Percentiles rank a stretch among this genome's conserved stretches.
Evolutionary conservation across 2,113 vertebrate genomes (phyloP).

Genomic region (Struthio camelus): DNA sequence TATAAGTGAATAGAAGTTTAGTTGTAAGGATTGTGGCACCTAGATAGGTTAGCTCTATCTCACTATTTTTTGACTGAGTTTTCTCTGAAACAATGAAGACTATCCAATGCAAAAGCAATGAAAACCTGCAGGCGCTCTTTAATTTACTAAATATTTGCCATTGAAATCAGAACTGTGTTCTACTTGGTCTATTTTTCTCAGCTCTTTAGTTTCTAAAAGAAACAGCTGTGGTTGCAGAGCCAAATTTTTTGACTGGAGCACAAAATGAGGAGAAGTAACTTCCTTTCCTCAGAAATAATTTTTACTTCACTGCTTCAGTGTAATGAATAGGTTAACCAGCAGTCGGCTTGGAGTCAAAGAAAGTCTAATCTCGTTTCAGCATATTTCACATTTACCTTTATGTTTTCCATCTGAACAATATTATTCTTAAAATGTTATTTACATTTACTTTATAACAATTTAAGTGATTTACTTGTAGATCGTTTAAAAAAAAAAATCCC

Average conservation of each 20-base stretch:
- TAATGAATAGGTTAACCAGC: not conserved
- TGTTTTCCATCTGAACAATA: not conserved
- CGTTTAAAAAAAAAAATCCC: not conserved
- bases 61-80: not conserved
- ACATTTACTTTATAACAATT: not conserved
- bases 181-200: not conserved
- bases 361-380: not conserved
- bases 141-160: slow-evolving; percentile 5
- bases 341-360: slow-evolving; percentile 16
- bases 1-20: not conserved
- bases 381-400: not conserved
- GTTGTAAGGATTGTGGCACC: not conserved
- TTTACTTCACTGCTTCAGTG: not conserved
- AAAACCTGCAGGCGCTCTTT: not conserved
- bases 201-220: slow-evolving; percentile 2
- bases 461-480: not conserved
- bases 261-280: not conserved
- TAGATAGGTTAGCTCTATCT: not conserved
- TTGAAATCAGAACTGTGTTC: slow-evolving; percentile 20
- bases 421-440: not conserved
- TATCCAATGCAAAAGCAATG: not conserved
- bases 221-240: slow-evolving; percentile 9
- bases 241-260: not conserved
- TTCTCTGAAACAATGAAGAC: not conserved
- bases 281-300: slow-evolving; percentile 42